phyloP scores from a whole-genome alignment of 1,140 invertebrate genomes.

The Aphidius gifuensis region DNA sequence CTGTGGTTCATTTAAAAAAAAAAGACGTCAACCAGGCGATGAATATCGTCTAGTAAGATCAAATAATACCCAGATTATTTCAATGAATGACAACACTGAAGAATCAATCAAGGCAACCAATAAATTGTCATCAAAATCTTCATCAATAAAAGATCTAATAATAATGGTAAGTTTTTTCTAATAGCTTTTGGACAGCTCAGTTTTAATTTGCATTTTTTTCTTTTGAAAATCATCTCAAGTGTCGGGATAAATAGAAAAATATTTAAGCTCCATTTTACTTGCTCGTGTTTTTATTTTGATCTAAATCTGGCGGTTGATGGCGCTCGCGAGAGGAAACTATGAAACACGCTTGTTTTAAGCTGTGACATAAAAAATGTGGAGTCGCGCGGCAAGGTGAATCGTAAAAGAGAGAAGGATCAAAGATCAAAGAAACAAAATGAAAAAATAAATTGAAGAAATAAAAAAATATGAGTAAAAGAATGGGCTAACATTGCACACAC shows the following conservation, averaged over 20 bases:
- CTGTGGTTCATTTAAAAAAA: conserved; percentile 44
- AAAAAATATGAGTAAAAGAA: too few relatives aligned
- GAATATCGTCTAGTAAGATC: conserved; percentile 44
- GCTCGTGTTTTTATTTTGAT: conserved; percentile 36
- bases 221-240: too few relatives aligned
- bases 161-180: conserved; percentile 30
- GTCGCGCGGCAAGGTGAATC: conserved; percentile 14
- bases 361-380: conserved; percentile 25
- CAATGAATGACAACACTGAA: conserved; percentile 28
- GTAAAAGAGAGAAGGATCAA: neutral
- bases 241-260: too few relatives aligned
- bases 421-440: too few relatives aligned
- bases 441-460: too few relatives aligned
- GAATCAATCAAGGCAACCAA: neutral
- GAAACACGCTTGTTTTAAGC: conserved; percentile 7
- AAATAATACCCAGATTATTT: conserved; percentile 32
- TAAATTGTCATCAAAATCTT: too few relatives aligned
- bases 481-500: too few relatives aligned
- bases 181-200: too few relatives aligned
- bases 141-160: too few relatives aligned
- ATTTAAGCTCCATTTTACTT: neutral
- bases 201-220: too few relatives aligned
- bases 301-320: conserved; percentile 41
- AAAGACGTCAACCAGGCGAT: conserved; percentile 36
- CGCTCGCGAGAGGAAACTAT: conserved; percentile 22